Conservation (phyloP, 2,888 invertebrate species). For the Pseudococcus jackbeardsleyi region DNA sequence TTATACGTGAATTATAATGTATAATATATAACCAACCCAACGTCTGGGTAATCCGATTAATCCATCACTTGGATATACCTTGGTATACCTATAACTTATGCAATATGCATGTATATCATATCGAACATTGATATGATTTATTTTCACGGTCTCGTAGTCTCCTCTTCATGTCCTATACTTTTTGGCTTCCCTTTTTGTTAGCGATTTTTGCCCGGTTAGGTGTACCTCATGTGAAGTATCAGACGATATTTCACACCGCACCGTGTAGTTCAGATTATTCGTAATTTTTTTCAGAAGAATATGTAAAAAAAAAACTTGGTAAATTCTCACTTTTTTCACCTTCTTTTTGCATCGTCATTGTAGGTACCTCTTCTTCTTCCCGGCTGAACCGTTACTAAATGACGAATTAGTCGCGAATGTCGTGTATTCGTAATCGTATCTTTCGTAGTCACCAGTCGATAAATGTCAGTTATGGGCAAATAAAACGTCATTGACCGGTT, state of each 20-base stretch:
- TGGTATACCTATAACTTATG: neutral
- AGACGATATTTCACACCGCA: neutral
- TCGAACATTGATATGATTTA: neutral
- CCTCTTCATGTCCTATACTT: neutral
- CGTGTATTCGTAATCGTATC: neutral
- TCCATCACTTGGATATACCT: neutral
- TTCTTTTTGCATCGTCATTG: neutral
- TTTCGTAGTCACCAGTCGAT: neutral
- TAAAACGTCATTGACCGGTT: neutral
- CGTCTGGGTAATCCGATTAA: neutral
- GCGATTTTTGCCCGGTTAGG: neutral
- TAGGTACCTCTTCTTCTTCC: neutral
- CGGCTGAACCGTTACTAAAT: neutral
- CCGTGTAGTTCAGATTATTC: neutral
- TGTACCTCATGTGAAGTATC: neutral
- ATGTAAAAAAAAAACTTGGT: too few species aligned
- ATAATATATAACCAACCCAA: neutral
- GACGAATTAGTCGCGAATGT: slow-evolving; percentile 7
- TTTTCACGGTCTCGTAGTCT: slow-evolving; percentile 12
- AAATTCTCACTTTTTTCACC: neutral
- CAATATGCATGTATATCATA: neutral
- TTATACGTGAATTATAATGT: neutral
- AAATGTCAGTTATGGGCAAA: too few species aligned
- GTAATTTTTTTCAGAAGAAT: neutral
- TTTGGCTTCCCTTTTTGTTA: neutral